phyloP scores from a whole-genome alignment of 2,113 vertebrate species.

The Oriolus oriolus region DNA sequence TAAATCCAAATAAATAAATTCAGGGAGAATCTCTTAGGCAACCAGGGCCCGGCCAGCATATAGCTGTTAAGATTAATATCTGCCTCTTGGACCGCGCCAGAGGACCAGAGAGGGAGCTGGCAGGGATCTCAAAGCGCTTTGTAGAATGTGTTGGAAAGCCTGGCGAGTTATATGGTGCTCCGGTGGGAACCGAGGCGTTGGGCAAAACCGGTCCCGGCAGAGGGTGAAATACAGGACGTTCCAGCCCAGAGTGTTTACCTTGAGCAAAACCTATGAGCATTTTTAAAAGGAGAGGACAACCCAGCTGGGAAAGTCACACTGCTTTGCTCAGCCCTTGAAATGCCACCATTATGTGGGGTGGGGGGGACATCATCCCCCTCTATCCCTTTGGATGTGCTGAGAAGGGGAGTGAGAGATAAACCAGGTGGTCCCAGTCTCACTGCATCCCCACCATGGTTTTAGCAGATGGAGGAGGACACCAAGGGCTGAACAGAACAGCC shows the following conservation, averaged over 20 bases:
- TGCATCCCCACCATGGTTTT: neutral
- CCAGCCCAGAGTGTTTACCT: neutral
- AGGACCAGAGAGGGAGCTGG: slow-evolving; percentile 48
- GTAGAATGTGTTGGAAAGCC: slow-evolving; percentile 32
- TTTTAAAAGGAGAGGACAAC: neutral
- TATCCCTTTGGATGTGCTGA: neutral
- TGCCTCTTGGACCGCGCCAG: neutral
- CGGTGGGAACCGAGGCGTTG: neutral
- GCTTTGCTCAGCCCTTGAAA: neutral
- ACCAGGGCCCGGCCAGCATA: neutral
- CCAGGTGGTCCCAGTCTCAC: neutral
- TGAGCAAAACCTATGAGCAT: neutral
- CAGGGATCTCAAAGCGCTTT: slow-evolving; percentile 45
- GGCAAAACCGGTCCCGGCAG: neutral
- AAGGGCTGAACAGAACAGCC: neutral
- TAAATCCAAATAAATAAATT: slow-evolving; percentile 67
- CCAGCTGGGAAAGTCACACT: neutral
- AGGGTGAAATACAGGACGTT: neutral
- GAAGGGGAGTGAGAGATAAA: neutral
- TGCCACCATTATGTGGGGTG: accelerated
- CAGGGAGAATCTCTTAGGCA: slow-evolving; percentile 59
- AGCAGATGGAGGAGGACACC: neutral
- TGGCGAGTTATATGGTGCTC: slow-evolving; percentile 11
- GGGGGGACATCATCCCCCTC: neutral
- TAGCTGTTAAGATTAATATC: slow-evolving; percentile 56